Evolutionary conservation across 1,140 invertebrate genomes (phyloP).

Genomic region (Drosophila nebulosa): DNA sequence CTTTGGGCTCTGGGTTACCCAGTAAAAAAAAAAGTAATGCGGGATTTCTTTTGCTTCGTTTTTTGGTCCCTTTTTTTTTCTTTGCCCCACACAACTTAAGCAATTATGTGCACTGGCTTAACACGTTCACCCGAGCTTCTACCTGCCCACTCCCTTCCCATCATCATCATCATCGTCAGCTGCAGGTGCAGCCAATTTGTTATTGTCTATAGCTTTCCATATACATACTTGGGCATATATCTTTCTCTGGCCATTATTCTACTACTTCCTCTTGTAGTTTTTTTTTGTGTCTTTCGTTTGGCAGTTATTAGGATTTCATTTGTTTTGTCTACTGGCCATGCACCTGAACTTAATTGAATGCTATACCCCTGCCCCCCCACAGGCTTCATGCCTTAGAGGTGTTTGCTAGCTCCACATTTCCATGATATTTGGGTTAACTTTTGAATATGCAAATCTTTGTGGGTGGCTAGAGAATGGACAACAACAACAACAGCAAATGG

Average conservation of each 20-base stretch:
- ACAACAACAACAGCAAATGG: background rate
- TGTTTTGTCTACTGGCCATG: slow-evolving; percentile 2
- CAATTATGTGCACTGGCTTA: slow-evolving; percentile 37
- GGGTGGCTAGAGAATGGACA: background rate
- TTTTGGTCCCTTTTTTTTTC: slow-evolving; percentile 26
- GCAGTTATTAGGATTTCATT: slow-evolving; percentile 25
- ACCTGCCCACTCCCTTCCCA: too few relatives aligned
- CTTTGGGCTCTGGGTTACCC: slow-evolving; percentile 52
- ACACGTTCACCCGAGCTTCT: background rate
- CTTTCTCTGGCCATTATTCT: background rate
- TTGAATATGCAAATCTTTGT: background rate
- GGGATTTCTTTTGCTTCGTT: background rate
- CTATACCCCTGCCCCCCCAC: background rate
- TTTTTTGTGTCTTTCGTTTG: slow-evolving; percentile 8
- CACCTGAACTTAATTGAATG: slow-evolving; percentile 26
- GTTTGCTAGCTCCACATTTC: background rate
- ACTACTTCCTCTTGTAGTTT: background rate
- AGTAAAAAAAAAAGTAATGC: slow-evolving; percentile 10
- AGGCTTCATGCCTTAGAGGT: slow-evolving; percentile 1
- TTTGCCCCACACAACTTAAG: slow-evolving; percentile 9
- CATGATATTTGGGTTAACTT: background rate
- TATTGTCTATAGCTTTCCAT: slow-evolving; percentile 2
- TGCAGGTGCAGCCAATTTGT: slow-evolving; percentile 50
- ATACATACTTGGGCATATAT: background rate
- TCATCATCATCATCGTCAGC: background rate